Conservation (phyloP, 2,113 vertebrate species). For the Zapus hudsonius region DNA sequence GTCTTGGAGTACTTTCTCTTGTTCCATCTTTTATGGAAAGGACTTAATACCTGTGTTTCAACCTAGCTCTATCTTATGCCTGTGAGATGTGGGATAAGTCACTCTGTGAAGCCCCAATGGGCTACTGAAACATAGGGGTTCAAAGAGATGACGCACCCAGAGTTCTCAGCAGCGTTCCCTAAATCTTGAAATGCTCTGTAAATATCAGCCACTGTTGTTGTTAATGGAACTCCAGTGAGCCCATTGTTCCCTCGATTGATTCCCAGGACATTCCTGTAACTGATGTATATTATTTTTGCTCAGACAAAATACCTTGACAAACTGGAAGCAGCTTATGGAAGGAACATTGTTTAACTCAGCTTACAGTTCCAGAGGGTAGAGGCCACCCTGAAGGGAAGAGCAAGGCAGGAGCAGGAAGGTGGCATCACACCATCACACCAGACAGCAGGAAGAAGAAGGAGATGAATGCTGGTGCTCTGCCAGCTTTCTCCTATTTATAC, state of each 20-base stretch:
- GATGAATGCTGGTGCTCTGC: too few species aligned
- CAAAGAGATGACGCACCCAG: not conserved
- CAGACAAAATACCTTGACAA: too few species aligned
- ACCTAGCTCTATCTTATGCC: not conserved
- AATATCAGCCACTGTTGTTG: not conserved
- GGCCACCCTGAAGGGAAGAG: too few species aligned
- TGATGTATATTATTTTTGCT: not conserved
- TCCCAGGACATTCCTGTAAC: not conserved
- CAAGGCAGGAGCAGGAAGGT: too few species aligned
- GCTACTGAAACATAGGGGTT: not conserved
- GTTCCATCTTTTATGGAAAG: not conserved
- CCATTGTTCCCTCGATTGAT: not conserved
- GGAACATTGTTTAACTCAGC: too few species aligned
- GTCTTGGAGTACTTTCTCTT: not conserved
- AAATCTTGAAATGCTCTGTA: not conserved
- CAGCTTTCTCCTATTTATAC: too few species aligned
- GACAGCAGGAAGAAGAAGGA: too few species aligned
- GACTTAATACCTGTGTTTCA: not conserved
- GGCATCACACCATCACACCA: too few species aligned
- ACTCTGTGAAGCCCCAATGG: not conserved
- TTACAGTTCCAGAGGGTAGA: too few species aligned
- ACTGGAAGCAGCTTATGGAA: too few species aligned
- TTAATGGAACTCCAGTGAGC: not conserved
- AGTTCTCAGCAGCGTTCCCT: not conserved
- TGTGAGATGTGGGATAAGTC: not conserved